Percentiles rank a stretch among this genome's conserved stretches.
phyloP scores from a whole-genome alignment of 2,888 invertebrate species.

The Troglohyphantes excavatus region DNA sequence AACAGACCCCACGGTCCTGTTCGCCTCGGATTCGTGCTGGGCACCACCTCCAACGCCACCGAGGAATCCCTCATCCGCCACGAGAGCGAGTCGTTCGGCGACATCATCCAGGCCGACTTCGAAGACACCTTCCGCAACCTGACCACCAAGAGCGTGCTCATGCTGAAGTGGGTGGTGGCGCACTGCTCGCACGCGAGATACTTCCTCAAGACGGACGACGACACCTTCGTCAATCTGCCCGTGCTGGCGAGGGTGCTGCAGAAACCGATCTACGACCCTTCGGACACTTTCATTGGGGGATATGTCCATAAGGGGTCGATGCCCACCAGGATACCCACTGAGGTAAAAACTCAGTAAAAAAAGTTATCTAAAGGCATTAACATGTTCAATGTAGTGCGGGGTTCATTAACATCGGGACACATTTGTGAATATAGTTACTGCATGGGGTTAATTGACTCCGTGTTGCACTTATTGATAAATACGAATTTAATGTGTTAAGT shows the following conservation, averaged over 20 bases:
- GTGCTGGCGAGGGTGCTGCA: conserved; percentile 15
- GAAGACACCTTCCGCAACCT: conserved; percentile 91
- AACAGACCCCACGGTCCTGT: conserved; percentile 43
- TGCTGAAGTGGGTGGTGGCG: conserved; percentile 89
- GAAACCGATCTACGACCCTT: conserved; percentile 7
- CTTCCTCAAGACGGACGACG: conserved; percentile 92
- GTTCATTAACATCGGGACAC: too few species aligned
- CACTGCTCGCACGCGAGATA: conserved; percentile 86
- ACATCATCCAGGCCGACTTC: conserved; percentile 89
- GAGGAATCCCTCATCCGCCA: conserved; percentile 82
- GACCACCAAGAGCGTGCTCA: conserved; percentile 91
- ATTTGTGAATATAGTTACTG: too few species aligned
- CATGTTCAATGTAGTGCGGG: too few species aligned
- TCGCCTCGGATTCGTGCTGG: conserved; percentile 77
- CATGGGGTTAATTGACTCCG: too few species aligned
- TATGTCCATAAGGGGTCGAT: conserved; percentile 20
- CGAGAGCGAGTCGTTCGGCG: conserved; percentile 89
- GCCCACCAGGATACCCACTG: conserved; percentile 24
- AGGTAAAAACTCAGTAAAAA: not conserved
- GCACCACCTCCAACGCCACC: conserved; percentile 79
- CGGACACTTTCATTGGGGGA: conserved; percentile 57
- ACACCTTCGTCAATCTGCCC: conserved; percentile 94
- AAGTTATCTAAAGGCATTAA: too few species aligned
- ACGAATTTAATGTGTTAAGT: too few species aligned
- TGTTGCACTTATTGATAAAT: too few species aligned